A percentile compares a stretch with the other conserved stretches of the same genome.
phyloP scores from a whole-genome alignment of 2,797 vertebrate species.

The Channa striata region DNA sequence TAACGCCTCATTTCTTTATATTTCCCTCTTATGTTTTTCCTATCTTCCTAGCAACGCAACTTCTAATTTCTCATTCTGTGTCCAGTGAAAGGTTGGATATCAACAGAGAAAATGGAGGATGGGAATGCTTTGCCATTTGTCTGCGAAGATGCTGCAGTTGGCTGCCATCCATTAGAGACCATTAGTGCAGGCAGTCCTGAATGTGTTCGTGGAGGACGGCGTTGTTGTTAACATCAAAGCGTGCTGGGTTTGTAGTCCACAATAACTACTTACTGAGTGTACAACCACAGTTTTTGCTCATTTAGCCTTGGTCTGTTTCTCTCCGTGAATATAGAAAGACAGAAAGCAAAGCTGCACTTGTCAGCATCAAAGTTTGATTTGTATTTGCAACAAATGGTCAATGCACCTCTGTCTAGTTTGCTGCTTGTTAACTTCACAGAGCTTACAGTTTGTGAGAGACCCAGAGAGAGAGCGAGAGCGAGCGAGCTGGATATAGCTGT shows the following conservation, averaged over 20 bases:
- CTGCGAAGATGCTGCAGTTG: slow-evolving; percentile 43
- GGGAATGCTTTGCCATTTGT: slow-evolving; percentile 44
- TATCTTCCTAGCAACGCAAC: background rate
- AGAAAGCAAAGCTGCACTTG: slow-evolving; percentile 23
- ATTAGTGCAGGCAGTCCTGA: slow-evolving; percentile 54
- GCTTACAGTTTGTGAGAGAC: background rate
- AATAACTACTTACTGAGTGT: slow-evolving; percentile 41
- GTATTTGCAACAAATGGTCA: slow-evolving; percentile 35
- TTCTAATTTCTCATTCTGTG: slow-evolving; percentile 4
- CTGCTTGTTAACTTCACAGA: slow-evolving; percentile 14
- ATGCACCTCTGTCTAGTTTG: slow-evolving; percentile 13
- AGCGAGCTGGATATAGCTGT: slow-evolving; percentile 3
- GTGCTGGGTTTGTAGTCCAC: slow-evolving; percentile 35
- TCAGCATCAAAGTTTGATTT: slow-evolving; percentile 41
- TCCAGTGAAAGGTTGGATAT: slow-evolving; percentile 41
- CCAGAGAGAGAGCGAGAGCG: background rate
- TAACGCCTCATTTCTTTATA: background rate
- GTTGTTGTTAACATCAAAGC: slow-evolving; percentile 57
- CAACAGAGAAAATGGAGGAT: slow-evolving; percentile 21
- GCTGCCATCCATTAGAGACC: slow-evolving; percentile 62
- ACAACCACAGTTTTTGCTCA: slow-evolving; percentile 31
- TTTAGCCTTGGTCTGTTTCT: slow-evolving; percentile 25
- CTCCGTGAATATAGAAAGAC: background rate
- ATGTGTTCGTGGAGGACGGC: slow-evolving; percentile 26
- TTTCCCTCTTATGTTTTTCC: background rate